phyloP scores from a whole-genome alignment of 2,797 vertebrate species.

The Zenarchopterus dispar region DNA sequence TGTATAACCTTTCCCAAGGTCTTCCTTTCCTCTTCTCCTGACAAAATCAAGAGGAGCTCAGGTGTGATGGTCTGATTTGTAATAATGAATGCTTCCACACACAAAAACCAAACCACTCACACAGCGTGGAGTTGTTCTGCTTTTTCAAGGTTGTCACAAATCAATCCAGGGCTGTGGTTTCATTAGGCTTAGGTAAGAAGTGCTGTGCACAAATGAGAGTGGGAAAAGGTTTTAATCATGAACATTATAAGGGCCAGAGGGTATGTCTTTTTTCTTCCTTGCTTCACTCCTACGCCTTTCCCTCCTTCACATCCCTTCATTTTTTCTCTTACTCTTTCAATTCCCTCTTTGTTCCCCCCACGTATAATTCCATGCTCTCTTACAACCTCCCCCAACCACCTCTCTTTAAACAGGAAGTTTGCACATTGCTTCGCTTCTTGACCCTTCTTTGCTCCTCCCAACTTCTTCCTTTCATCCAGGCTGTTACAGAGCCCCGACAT shows the following conservation, averaged over 20 bases:
- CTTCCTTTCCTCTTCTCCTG: constrained; percentile 21
- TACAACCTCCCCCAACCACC: constrained; percentile 6
- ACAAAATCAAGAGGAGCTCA: constrained; percentile 58
- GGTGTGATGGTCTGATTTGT: constrained; percentile 26
- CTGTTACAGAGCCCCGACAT: constrained; percentile 46
- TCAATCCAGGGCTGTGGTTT: constrained; percentile 61
- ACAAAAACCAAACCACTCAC: background rate
- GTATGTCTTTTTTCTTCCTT: constrained; percentile 11
- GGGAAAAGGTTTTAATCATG: constrained; percentile 60
- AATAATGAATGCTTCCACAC: constrained; percentile 35
- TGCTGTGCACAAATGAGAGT: constrained; percentile 48
- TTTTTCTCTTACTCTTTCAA: constrained; percentile 38
- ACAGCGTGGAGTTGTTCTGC: constrained; percentile 8
- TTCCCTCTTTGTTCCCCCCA: constrained; percentile 43
- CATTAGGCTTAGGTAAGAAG: constrained; percentile 57
- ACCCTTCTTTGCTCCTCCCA: constrained; percentile 19
- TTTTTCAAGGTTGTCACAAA: constrained; percentile 63
- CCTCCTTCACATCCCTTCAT: constrained; percentile 43
- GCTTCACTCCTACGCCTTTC: constrained; percentile 36
- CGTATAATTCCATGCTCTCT: constrained; percentile 28
- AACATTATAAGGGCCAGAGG: constrained; percentile 46
- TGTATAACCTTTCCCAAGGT: constrained; percentile 63
- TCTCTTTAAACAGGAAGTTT: constrained; percentile 17
- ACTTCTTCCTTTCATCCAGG: constrained; percentile 7
- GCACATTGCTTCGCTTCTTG: constrained; percentile 21